A percentile compares a stretch with the other conserved stretches of the same genome.
These are phyloP conservation scores for Elymnias hypermnestra DNA, from an alignment of 1,140 invertebrate species.

Conservation along the genomic window DNA sequence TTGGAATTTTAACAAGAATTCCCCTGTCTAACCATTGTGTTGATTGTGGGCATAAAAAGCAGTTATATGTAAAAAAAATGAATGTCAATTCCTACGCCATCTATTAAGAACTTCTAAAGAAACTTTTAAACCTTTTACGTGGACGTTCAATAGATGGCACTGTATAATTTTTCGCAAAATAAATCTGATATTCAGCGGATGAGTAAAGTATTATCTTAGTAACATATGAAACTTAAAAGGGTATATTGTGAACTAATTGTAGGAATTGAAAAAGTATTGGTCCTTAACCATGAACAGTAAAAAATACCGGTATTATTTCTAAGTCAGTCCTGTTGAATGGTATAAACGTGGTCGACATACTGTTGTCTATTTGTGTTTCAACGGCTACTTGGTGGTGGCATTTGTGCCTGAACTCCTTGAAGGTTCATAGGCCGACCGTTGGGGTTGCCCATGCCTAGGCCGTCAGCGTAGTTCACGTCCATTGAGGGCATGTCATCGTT, in stretches of 20 bases:
- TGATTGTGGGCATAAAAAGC: no score
- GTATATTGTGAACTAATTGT: neutral
- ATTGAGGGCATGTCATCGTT: slow-evolving; percentile 85
- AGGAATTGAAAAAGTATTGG: neutral
- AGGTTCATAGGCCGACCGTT: slow-evolving; percentile 72
- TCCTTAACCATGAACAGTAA: neutral
- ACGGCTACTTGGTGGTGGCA: slow-evolving; percentile 67
- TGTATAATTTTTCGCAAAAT: no score
- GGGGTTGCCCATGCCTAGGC: slow-evolving; percentile 74
- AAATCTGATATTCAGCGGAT: no score
- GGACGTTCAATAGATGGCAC: no score
- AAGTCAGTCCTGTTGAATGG: neutral
- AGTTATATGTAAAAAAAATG: no score
- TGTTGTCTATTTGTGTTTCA: slow-evolving; percentile 27
- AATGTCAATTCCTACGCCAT: no score
- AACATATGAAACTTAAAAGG: neutral
- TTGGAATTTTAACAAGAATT: no score
- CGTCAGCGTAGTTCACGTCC: slow-evolving; percentile 80
- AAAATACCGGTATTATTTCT: slow-evolving; percentile 2
- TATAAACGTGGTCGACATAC: slow-evolving; percentile 2
- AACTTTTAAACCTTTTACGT: no score
- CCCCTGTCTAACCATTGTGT: no score
- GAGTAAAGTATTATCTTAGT: no score
- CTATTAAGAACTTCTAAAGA: no score
- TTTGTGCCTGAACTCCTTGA: slow-evolving; percentile 66